phyloP scores from a whole-genome alignment of 2,888 invertebrate genomes.

The Celastrina argiolus region DNA sequence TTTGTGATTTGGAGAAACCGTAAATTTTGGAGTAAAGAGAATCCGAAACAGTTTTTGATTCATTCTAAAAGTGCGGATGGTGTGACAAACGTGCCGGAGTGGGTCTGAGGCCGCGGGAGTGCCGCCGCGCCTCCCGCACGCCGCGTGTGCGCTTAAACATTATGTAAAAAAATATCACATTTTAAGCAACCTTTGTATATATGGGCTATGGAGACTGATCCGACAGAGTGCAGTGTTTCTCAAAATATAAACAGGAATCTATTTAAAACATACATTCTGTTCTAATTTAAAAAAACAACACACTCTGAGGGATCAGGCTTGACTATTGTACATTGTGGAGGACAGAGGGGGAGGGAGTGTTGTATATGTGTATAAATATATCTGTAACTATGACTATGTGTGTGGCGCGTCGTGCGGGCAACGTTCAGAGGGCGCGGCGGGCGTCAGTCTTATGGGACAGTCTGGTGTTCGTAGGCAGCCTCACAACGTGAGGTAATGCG shows the following conservation, averaged over 20 bases:
- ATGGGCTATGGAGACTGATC: slow-evolving; percentile 60
- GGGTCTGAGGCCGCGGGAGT: slow-evolving; percentile 37
- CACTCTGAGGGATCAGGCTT: slow-evolving; percentile 48
- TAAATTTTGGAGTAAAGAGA: background rate
- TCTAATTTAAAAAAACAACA: slow-evolving; percentile 41
- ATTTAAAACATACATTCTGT: background rate
- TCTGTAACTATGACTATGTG: slow-evolving; percentile 49
- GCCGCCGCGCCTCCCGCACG: slow-evolving; percentile 42
- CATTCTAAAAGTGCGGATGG: slow-evolving; percentile 48
- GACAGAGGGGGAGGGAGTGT: slow-evolving; percentile 51
- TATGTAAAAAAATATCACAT: slow-evolving; percentile 62
- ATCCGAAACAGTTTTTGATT: slow-evolving; percentile 37
- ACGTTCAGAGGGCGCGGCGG: slow-evolving; percentile 44
- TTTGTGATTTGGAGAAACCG: slow-evolving; percentile 2
- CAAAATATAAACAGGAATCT: slow-evolving; percentile 21
- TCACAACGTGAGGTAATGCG: background rate
- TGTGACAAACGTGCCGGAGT: slow-evolving; percentile 51
- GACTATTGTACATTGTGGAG: slow-evolving; percentile 74
- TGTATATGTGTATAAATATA: slow-evolving; percentile 66
- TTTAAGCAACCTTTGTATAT: slow-evolving; percentile 62
- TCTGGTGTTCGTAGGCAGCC: slow-evolving; percentile 30
- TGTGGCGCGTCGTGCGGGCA: slow-evolving; percentile 51
- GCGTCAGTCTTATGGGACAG: slow-evolving; percentile 65
- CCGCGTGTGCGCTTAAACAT: slow-evolving; percentile 46
- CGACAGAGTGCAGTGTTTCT: slow-evolving; percentile 45